Evolutionary conservation across 2,797 vertebrate genomes (phyloP).

Genomic region (Microchirus variegatus): DNA sequence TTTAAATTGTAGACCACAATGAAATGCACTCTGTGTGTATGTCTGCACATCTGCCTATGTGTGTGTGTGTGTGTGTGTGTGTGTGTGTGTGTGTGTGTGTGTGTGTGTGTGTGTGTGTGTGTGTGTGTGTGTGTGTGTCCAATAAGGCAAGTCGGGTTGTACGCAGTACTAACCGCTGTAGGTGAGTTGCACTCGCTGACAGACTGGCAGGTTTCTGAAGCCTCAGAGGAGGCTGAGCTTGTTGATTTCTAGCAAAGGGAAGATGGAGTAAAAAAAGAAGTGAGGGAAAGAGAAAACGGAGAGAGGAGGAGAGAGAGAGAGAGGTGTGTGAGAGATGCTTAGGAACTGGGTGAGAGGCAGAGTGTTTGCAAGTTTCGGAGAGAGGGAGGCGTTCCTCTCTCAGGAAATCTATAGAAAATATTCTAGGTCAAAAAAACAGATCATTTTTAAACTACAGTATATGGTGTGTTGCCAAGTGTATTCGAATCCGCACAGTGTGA

Average conservation of each 20-base stretch:
- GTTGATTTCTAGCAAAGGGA: constrained; percentile 91
- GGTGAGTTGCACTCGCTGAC: constrained; percentile 98
- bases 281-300: constrained; percentile 44
- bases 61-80: neutral
- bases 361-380: constrained; percentile 51
- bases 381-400: constrained; percentile 34
- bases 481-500: constrained; percentile 27
- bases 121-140: constrained; percentile 21
- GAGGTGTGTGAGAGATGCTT: constrained; percentile 28
- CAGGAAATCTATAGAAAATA: constrained; percentile 38
- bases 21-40: constrained; percentile 27
- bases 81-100: constrained; percentile 35
- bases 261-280: constrained; percentile 44
- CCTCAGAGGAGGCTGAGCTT: constrained; percentile 97
- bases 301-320: constrained; percentile 18
- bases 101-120: constrained; percentile 2
- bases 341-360: constrained; percentile 31
- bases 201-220: constrained; percentile 97
- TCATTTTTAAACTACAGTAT: constrained; percentile 53
- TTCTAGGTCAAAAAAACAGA: constrained; percentile 50
- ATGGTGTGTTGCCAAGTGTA: constrained; percentile 30
- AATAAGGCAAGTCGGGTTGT: constrained; percentile 36
- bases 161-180: constrained; percentile 90
- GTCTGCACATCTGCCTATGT: neutral
- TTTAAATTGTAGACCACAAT: constrained; percentile 45